These are phyloP conservation scores for Gymnopithys bicolor DNA, from an alignment of 2,797 vertebrate genomes.

Conservation along the genomic window DNA sequence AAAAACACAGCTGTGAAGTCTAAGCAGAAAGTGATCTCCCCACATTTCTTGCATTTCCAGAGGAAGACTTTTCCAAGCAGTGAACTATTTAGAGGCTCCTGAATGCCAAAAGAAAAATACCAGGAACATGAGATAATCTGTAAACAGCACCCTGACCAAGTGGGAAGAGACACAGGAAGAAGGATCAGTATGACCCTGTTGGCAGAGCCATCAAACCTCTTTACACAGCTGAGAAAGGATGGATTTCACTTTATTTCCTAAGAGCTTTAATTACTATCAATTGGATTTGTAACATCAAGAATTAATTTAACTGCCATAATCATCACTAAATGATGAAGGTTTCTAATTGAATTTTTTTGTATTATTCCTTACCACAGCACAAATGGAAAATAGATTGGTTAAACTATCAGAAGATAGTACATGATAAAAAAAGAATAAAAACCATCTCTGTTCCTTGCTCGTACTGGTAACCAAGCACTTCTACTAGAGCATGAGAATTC, in stretches of 20 bases:
- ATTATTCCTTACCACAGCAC: conserved; percentile 35
- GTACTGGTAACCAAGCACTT: neutral
- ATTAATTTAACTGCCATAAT: conserved; percentile 36
- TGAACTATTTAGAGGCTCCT: neutral
- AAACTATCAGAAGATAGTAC: conserved; percentile 37
- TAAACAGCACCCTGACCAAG: conserved; percentile 45
- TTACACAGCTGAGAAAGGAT: neutral
- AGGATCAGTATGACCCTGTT: conserved; percentile 7
- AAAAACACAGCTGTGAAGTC: neutral
- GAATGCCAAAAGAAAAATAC: neutral
- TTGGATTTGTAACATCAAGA: neutral
- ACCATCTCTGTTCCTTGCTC: neutral
- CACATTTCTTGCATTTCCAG: neutral
- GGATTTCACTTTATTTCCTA: conserved; percentile 6
- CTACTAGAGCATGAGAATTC: neutral
- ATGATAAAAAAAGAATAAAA: neutral
- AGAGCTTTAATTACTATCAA: neutral
- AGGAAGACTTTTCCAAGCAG: neutral
- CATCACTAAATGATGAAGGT: conserved; percentile 5
- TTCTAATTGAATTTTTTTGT: conserved; percentile 62
- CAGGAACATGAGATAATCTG: conserved; percentile 3
- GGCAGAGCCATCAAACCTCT: neutral
- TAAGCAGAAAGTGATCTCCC: neutral
- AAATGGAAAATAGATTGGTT: conserved; percentile 48
- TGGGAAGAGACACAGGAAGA: conserved; percentile 22